Conservation (phyloP, 2,888 invertebrate species). For the Deilephila porcellus region DNA sequence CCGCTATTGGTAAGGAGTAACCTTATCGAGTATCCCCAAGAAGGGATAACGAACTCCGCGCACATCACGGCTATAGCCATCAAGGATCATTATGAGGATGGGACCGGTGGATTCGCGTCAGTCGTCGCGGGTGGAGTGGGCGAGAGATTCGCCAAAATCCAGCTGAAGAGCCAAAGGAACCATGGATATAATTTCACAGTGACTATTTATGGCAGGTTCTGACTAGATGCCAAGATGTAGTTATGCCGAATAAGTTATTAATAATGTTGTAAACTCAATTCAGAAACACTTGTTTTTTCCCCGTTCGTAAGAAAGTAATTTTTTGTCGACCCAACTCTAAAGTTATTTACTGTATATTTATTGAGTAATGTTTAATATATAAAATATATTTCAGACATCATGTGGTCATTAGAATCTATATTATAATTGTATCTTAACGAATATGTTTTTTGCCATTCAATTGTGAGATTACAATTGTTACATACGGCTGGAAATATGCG, state of each 20-base stretch:
- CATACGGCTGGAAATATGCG: not conserved
- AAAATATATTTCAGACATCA: not conserved
- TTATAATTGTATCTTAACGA: not conserved
- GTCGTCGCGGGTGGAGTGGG: slow-evolving; percentile 74
- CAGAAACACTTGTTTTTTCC: no score
- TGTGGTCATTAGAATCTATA: not conserved
- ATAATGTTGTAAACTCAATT: no score
- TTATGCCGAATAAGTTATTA: no score
- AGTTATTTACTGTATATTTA: no score
- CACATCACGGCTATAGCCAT: slow-evolving; percentile 67
- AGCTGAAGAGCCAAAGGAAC: slow-evolving; percentile 73
- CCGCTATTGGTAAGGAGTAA: slow-evolving; percentile 67
- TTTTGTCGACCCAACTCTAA: no score
- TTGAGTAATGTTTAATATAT: no score
- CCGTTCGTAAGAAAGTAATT: no score
- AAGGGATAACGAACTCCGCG: slow-evolving; percentile 67
- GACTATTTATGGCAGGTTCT: slow-evolving; percentile 75
- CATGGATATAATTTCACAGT: slow-evolving; percentile 75
- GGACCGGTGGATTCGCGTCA: slow-evolving; percentile 69
- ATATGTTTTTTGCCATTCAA: not conserved
- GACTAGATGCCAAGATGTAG: slow-evolving; percentile 31
- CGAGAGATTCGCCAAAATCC: slow-evolving; percentile 71
- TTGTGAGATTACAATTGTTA: not conserved
- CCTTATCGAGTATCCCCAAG: slow-evolving; percentile 67
- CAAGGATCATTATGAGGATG: slow-evolving; percentile 69